These are phyloP conservation scores for Arctia plantaginis DNA, from an alignment of 2,888 invertebrate genomes.

Conservation along the genomic window DNA sequence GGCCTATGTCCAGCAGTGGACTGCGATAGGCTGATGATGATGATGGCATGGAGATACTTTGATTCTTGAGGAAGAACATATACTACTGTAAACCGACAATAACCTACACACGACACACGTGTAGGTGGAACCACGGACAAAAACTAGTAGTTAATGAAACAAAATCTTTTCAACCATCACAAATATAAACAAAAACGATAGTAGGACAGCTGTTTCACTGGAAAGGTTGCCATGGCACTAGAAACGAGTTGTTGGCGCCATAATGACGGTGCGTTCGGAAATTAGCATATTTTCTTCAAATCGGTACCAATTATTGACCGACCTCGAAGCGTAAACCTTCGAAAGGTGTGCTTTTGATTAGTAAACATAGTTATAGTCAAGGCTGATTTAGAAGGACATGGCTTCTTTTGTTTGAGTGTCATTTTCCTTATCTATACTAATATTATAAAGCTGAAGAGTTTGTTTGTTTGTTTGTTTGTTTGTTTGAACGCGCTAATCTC, in stretches of 20 bases:
- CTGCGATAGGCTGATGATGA: no score
- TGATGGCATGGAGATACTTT: no score
- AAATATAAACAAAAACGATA: neutral
- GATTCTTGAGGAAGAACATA: no score
- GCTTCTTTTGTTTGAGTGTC: neutral
- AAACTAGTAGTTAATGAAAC: no score
- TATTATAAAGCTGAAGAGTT: no score
- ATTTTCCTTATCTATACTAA: constrained; percentile 4
- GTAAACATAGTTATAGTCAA: neutral
- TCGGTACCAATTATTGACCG: constrained; percentile 5
- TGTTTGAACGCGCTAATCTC: no score
- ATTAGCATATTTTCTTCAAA: constrained; percentile 32
- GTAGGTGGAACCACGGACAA: no score
- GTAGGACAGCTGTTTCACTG: constrained; percentile 22
- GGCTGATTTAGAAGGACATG: constrained; percentile 3
- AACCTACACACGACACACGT: no score
- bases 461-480: no score
- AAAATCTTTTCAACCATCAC: neutral
- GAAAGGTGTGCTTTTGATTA: constrained; percentile 10
- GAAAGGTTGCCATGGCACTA: constrained; percentile 31
- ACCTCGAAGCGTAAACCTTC: constrained; percentile 16
- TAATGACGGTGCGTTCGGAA: constrained; percentile 25
- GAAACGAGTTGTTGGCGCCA: constrained; percentile 27
- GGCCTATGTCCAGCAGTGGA: no score
- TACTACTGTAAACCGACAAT: no score